These are phyloP conservation scores for Oreortyx pictus DNA, from an alignment of 2,797 vertebrate genomes.

Conservation along the genomic window DNA sequence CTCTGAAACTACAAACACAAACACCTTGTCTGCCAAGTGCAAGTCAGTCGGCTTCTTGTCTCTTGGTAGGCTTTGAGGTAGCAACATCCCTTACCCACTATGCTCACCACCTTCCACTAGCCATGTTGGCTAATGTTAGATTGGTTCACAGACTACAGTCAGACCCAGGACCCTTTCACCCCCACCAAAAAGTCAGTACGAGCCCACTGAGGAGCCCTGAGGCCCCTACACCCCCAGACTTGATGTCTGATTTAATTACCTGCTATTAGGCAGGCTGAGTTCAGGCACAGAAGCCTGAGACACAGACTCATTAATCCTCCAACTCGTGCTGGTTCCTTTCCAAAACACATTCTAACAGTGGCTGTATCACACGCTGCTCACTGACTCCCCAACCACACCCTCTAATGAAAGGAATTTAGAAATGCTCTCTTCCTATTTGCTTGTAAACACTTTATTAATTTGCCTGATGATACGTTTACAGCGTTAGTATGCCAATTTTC, in stretches of 20 bases:
- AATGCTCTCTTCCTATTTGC: neutral
- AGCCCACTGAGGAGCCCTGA: neutral
- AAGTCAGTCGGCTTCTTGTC: neutral
- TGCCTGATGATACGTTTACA: constrained; percentile 29
- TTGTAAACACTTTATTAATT: constrained; percentile 57
- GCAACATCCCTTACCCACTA: neutral
- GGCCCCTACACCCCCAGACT: rapidly evolving
- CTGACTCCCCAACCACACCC: neutral
- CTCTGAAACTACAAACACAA: neutral
- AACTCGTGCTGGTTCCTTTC: neutral
- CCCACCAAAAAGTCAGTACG: rapidly evolving
- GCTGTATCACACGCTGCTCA: neutral
- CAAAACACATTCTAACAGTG: neutral
- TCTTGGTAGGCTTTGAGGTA: neutral
- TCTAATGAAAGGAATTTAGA: neutral
- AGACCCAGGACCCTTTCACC: too few relatives aligned
- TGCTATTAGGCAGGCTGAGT: neutral
- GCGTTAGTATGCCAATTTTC: constrained; percentile 31
- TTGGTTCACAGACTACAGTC: neutral
- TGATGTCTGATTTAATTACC: neutral
- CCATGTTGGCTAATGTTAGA: too few relatives aligned
- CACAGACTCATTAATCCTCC: neutral
- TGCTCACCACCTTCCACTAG: neutral
- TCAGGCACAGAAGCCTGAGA: neutral
- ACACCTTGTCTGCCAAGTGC: neutral